These are phyloP conservation scores for Dicyrtomina minuta DNA, from an alignment of 2,888 invertebrate genomes.

Conservation along the genomic window DNA sequence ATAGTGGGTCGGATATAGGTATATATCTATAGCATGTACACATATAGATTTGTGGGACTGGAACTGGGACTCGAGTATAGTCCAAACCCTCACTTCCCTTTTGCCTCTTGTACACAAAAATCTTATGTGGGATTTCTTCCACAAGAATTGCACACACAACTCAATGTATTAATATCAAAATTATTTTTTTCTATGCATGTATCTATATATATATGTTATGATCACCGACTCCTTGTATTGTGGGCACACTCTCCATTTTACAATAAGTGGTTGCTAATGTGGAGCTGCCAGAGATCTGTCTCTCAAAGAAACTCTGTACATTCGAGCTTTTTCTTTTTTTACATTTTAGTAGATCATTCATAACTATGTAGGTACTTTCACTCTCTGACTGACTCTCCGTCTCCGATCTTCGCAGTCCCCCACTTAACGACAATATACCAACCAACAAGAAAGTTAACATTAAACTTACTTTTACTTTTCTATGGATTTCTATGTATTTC, in stretches of 20 bases:
- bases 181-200: conserved; percentile 4
- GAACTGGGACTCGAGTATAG: neutral
- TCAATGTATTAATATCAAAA: conserved; percentile 15
- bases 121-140: conserved; percentile 22
- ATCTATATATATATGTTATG: neutral
- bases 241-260: neutral
- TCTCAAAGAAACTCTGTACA: too few relatives aligned
- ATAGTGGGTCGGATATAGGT: neutral
- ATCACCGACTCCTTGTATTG: neutral
- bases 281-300: too few relatives aligned
- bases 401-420: neutral
- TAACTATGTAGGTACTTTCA: neutral
- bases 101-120: conserved; percentile 1
- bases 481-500: neutral
- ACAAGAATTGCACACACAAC: conserved; percentile 7
- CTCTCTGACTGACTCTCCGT: neutral
- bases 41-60: neutral
- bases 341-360: too few relatives aligned
- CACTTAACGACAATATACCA: too few relatives aligned
- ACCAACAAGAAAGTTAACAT: too few relatives aligned
- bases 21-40: neutral
- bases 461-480: too few relatives aligned
- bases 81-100: neutral
- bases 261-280: neutral
- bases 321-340: too few relatives aligned